phyloP scores from a whole-genome alignment of 1,140 invertebrate species.

The Drosophila suzukii region DNA sequence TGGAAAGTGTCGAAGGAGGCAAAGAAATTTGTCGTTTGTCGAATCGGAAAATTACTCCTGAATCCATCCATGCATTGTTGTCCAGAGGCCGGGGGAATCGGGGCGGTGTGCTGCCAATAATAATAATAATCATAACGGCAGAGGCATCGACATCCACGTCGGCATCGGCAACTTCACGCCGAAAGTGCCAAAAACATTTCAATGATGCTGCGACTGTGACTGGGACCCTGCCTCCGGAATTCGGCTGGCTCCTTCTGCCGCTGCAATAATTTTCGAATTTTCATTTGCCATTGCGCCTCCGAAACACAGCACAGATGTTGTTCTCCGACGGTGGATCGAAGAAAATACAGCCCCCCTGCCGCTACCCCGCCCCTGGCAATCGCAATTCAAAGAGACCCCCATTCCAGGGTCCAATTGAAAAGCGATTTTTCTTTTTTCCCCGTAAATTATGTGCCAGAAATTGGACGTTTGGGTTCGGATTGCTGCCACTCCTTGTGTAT shows the following conservation, averaged over 20 bases:
- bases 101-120: slow-evolving; percentile 57
- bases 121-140: slow-evolving; percentile 79
- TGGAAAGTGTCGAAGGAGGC: slow-evolving; percentile 64
- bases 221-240: slow-evolving; percentile 20
- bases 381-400: slow-evolving; percentile 52
- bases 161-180: slow-evolving; percentile 63
- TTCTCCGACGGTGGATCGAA: slow-evolving; percentile 28
- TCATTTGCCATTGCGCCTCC: slow-evolving; percentile 63
- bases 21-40: slow-evolving; percentile 65
- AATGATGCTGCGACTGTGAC: slow-evolving; percentile 58
- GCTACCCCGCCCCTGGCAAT: slow-evolving; percentile 21
- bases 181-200: slow-evolving; percentile 81
- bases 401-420: slow-evolving; percentile 51
- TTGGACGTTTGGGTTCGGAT: slow-evolving; percentile 61
- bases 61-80: slow-evolving; percentile 76
- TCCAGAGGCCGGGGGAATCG: not conserved
- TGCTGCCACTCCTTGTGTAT: slow-evolving; percentile 52
- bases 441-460: slow-evolving; percentile 76
- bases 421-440: slow-evolving; percentile 69
- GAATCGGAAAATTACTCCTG: slow-evolving; percentile 52
- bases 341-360: slow-evolving; percentile 21
- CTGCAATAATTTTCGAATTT: slow-evolving; percentile 82
- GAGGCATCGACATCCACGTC: slow-evolving; percentile 53
- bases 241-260: slow-evolving; percentile 41
- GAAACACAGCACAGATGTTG: slow-evolving; percentile 74